Evolutionary conservation across 1,140 invertebrate genomes (phyloP).

Genomic region (Zophobas atratus): DNA sequence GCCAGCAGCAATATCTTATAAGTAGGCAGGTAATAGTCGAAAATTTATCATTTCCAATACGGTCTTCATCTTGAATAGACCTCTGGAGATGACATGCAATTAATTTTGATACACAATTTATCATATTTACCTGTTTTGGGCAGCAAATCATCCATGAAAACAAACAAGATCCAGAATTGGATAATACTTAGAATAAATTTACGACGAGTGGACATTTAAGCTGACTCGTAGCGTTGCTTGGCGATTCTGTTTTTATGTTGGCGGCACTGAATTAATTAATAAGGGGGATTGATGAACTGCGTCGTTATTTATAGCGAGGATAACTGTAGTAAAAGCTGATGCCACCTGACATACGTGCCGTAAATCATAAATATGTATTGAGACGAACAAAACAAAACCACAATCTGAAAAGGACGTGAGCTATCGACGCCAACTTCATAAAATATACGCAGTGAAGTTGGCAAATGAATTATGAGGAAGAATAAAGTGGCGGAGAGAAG

Average conservation of each 20-base stretch:
- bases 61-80: conserved; percentile 43
- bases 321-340: conserved; percentile 45
- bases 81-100: conserved; percentile 50
- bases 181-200: background rate
- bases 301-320: conserved; percentile 25
- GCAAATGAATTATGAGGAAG: conserved; percentile 52
- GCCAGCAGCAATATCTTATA: background rate
- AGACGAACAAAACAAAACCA: conserved; percentile 50
- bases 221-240: background rate
- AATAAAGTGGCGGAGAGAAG: conserved; percentile 34
- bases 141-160: conserved; percentile 39
- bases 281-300: conserved; percentile 40
- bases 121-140: conserved; percentile 42
- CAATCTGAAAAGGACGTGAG: conserved; percentile 50
- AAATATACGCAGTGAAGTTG: conserved; percentile 52
- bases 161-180: conserved; percentile 13
- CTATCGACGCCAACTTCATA: conserved; percentile 52
- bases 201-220: conserved; percentile 20
- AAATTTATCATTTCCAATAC: conserved; percentile 48
- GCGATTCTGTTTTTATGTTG: background rate
- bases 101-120: conserved; percentile 50
- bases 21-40: conserved; percentile 26
- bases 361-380: conserved; percentile 53
- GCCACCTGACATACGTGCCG: conserved; percentile 44
- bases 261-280: conserved; percentile 18